phyloP scores from a whole-genome alignment of 2,113 vertebrate species.

The Apteryx mantelli region DNA sequence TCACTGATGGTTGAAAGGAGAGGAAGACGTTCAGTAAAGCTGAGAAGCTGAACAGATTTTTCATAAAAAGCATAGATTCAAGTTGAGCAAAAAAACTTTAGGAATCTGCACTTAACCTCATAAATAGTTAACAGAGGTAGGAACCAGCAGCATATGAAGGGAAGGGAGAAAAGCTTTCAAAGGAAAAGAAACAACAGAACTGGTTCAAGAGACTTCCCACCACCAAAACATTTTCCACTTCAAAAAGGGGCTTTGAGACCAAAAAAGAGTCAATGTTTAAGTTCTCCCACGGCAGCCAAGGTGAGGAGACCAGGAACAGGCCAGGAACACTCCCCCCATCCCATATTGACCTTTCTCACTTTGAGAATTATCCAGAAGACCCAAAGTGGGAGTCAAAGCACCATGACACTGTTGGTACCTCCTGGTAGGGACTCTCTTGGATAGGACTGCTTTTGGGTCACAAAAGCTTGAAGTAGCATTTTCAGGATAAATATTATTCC shows the following conservation, averaged over 20 bases:
- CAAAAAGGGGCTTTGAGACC: not conserved
- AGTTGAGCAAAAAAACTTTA: not conserved
- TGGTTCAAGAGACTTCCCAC: not conserved
- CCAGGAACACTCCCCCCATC: not conserved
- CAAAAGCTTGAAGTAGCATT: not conserved
- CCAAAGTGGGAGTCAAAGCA: not conserved
- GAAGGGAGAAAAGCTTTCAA: not conserved
- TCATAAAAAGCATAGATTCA: constrained; percentile 23
- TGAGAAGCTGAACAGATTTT: not conserved
- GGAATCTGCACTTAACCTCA: not conserved
- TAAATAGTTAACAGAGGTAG: not conserved
- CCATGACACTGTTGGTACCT: too few relatives aligned
- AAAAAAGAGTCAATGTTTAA: not conserved
- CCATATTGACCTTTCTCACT: not conserved
- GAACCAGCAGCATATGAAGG: accelerated
- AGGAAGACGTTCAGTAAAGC: not conserved
- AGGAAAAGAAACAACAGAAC: not conserved
- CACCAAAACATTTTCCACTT: not conserved
- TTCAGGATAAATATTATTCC: not conserved
- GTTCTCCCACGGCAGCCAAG: not conserved
- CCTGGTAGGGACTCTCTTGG: not conserved
- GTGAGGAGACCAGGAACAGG: not conserved
- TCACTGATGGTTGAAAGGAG: not conserved
- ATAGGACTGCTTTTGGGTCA: not conserved
- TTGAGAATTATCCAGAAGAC: not conserved